phyloP scores from a whole-genome alignment of 1,140 invertebrate genomes.

The Drosophila rhopaloa region DNA sequence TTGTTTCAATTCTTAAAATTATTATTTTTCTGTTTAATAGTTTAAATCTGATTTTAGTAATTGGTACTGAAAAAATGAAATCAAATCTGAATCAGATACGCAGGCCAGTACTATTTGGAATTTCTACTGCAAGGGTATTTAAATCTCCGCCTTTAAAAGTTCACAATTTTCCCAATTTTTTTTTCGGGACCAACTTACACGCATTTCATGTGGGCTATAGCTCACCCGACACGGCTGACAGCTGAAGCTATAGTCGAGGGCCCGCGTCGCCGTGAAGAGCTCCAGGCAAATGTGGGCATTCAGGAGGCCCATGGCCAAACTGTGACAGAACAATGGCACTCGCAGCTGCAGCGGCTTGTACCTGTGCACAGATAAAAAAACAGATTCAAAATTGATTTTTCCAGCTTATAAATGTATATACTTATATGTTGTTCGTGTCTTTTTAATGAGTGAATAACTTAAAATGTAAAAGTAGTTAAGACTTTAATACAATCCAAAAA shows the following conservation, averaged over 20 bases:
- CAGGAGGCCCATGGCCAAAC: conserved; percentile 92
- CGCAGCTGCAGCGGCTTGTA: conserved; percentile 92
- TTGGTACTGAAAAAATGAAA: too few species aligned
- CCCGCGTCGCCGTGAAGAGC: conserved; percentile 90
- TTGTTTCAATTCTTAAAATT: too few species aligned
- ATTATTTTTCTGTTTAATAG: too few species aligned
- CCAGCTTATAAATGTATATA: too few species aligned
- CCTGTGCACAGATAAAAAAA: conserved; percentile 33
- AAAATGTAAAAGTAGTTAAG: too few species aligned
- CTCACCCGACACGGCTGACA: conserved; percentile 95
- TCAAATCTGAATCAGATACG: too few species aligned
- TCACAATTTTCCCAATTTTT: not conserved
- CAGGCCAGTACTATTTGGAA: too few species aligned
- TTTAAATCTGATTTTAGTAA: too few species aligned
- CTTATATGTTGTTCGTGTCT: too few species aligned
- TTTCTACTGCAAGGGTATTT: not conserved
- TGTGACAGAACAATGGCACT: conserved; percentile 93
- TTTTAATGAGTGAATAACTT: too few species aligned
- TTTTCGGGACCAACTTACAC: conserved; percentile 84
- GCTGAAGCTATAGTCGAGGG: conserved; percentile 93
- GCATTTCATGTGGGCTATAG: conserved; percentile 92
- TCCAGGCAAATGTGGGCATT: conserved; percentile 94
- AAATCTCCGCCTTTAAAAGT: not conserved
- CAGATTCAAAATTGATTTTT: too few species aligned
- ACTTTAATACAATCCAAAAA: too few species aligned